Evolutionary conservation across 2,797 vertebrate genomes (phyloP).

Genomic region (Morelia viridis): DNA sequence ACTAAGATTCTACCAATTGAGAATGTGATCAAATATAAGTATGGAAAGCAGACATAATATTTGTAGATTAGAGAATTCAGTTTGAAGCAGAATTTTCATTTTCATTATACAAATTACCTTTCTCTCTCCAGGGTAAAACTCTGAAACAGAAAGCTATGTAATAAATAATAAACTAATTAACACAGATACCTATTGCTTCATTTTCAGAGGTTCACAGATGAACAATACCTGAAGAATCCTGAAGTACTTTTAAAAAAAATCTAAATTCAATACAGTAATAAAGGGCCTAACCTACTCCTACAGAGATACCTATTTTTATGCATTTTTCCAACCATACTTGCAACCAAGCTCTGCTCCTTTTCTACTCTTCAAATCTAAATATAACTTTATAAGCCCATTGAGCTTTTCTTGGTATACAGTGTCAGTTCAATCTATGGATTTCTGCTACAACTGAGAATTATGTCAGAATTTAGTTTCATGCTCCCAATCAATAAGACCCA

Average conservation of each 20-base stretch:
- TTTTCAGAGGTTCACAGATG: background rate
- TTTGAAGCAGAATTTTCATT: background rate
- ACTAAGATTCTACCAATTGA: background rate
- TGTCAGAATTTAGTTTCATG: slow-evolving; percentile 23
- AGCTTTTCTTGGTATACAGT: background rate
- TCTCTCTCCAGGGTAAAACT: background rate
- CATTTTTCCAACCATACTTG: too few species aligned
- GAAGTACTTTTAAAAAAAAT: background rate
- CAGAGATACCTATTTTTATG: background rate
- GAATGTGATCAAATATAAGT: background rate
- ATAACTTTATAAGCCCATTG: background rate
- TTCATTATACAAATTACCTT: background rate
- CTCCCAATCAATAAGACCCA: background rate
- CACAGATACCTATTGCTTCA: background rate
- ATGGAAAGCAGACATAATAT: background rate
- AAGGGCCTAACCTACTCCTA: background rate
- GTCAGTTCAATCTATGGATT: background rate
- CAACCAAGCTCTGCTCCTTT: background rate
- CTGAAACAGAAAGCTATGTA: background rate
- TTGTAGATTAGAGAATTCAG: background rate
- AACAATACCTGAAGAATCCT: background rate
- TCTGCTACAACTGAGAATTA: background rate
- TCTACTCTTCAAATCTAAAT: background rate
- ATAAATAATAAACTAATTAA: background rate
- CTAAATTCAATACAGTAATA: background rate